phyloP scores from a whole-genome alignment of 2,888 invertebrate species.

The Caenorhabditis zanzibari region DNA sequence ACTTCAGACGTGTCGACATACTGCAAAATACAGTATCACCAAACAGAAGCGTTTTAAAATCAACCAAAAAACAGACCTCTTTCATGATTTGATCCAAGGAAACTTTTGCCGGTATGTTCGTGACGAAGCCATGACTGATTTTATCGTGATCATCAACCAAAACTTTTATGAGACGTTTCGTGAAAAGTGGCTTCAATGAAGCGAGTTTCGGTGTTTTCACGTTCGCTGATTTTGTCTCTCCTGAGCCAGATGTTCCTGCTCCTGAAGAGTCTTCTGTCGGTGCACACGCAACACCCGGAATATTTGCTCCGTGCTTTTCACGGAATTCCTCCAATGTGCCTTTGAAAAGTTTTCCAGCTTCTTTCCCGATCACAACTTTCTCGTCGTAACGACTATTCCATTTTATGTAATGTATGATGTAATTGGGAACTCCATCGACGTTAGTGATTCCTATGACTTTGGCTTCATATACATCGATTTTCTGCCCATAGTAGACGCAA shows the following conservation, averaged over 20 bases:
- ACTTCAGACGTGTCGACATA: not conserved
- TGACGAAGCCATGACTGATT: not conserved
- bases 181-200: not conserved
- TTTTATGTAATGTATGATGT: not conserved
- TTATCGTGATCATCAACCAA: not conserved
- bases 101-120: not conserved
- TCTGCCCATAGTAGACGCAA: not conserved
- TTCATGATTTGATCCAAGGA: not conserved
- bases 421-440: not conserved
- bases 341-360: not conserved
- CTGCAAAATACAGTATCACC: not conserved
- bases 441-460: not conserved
- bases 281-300: not conserved
- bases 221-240: not conserved
- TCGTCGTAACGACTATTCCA: constrained; percentile 1
- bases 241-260: not conserved
- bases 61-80: not conserved
- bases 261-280: not conserved
- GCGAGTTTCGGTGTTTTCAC: not conserved
- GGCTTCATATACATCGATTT: not conserved
- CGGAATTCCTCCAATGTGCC: not conserved
- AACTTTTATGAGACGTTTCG: not conserved
- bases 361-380: not conserved
- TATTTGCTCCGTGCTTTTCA: not conserved
- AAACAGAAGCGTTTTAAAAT: not conserved